Evolutionary conservation across 2,797 vertebrate species (phyloP), one percentile per base, ranked within the genome.

Genomic region (Lerista edwardsae): DNA sequence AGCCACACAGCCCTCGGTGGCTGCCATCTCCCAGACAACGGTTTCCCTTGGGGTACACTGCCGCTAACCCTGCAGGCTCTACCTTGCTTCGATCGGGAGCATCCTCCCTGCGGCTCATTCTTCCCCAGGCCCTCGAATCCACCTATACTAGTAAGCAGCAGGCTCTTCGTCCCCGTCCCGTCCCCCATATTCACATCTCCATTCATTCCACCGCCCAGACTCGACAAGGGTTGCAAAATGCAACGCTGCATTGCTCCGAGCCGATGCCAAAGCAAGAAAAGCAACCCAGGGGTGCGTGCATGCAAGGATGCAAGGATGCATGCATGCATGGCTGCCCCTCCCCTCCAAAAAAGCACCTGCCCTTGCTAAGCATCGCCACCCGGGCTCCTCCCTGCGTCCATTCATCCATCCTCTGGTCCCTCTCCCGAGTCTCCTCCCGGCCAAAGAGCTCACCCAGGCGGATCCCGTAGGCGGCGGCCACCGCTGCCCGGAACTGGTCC

Each of bases 401-500:
- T 4, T 31, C 2, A 44, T 44, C 10, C 1, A 31, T 2, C 3
- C 2, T 51, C 15, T 44, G 6, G 1, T 23, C 21, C 41, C 3
- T 4, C 11, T 12, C 1, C 7, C 2, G n/a, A 19, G 9, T n/a
- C 27, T 31, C 8, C 29, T 34, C 44, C 3, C 73, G 27, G 2
- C 55, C 68, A 59, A 87, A 4, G 14, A 61, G 94, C 98, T 98
- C 95, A 99, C 98, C 97, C 90, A 99, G 96, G 90, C 95, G 96
- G 92, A 97, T 95, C 62, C 98, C 98, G 41, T 89, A 94, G 93
- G 97, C 97, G 82, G 76, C 84, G 92, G 97, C 96, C 91, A 97
- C 97, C 51, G 97, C 97, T 86, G 92, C 95, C 84, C 98, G 96
- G 90, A 99, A 99, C 78, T 91, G 96, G 88, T 99, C 98, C 98